Percentiles rank a stretch among this genome's conserved stretches.
phyloP scores from a whole-genome alignment of 2,888 invertebrate species.

The Coecobrya sp. region DNA sequence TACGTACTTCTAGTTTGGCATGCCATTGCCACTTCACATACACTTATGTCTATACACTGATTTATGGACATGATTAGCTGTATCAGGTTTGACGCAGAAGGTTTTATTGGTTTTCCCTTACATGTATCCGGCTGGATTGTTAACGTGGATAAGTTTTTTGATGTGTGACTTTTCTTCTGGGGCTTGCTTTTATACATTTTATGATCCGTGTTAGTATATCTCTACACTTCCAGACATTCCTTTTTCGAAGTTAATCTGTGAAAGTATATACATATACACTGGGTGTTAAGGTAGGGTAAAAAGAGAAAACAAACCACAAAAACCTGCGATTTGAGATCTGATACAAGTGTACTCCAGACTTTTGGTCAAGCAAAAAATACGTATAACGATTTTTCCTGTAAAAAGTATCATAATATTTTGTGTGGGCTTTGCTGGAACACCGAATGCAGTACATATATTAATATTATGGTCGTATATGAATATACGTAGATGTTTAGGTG shows the following conservation, averaged over 20 bases:
- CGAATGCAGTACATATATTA: background rate
- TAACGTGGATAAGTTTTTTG: conserved; percentile 58
- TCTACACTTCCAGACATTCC: conserved; percentile 23
- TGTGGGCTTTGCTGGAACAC: background rate
- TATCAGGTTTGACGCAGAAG: conserved; percentile 79
- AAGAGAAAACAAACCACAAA: background rate
- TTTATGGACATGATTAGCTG: conserved; percentile 79
- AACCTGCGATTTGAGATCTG: background rate
- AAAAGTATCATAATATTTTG: background rate
- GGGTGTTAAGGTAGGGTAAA: background rate
- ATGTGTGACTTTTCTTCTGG: conserved; percentile 33
- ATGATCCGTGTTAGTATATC: conserved; percentile 29
- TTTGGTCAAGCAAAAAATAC: no score
- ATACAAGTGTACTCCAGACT: no score
- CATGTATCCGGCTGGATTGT: conserved; percentile 79
- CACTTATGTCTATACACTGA: conserved; percentile 77
- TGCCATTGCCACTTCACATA: conserved; percentile 77
- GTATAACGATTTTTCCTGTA: no score
- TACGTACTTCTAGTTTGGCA: background rate
- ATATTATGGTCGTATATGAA: no score
- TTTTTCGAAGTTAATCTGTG: conserved; percentile 55
- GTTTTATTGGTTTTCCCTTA: conserved; percentile 78
- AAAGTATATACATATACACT: background rate
- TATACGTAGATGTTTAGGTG: no score
- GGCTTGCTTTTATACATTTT: conserved; percentile 37